Base-by-base conservation (phyloP, 2,888 invertebrate species). In the Pseudococcus longispinus region DNA sequence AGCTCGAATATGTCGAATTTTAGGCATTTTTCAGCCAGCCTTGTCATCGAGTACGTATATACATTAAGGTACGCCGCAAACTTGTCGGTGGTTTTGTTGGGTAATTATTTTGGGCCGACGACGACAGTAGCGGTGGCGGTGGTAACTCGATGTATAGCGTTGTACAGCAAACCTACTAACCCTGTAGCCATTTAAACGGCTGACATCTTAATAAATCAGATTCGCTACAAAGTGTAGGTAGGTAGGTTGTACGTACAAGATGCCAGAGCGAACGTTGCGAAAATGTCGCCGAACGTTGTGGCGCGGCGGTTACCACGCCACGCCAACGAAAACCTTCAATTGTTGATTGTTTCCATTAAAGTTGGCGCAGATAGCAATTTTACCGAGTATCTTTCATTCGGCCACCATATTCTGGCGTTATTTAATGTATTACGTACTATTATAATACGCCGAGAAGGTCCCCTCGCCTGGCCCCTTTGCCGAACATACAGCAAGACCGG, bases 331-430 rank as follows among this genome's bases (percentile, higher is more conserved):
- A 70, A 23, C 77, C 51, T 74, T 44, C 26, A 23, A 44, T 80
- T 77, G 82, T 65, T 83, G 44, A 83, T 44, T 83, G 83, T 83
- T 87, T 44, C 84, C 51, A 83, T 44, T 88, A 87, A 42, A 87
- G 83, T 87, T 88, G 88, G 88, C 87, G 51, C 83, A 77, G 77
- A 87, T 87, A 9, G 87, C 87, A 87, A 88, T 87, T 88, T 83
- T 51, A 83, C 74, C 83, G 86, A 83, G 88, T 84, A 88, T 86
- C 83, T 87, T 84, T 87, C 80, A 83, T 51, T 84, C 83, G 77
- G 77, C 86, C 26, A 55, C 83, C 51, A 32, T 74, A 70, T 46
- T 83, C 83, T 65, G n/a, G 65, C 65, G 65, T 65, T 65, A 65
- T 65, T 65, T 26, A 65, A 65, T 65, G 26, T 65, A 65, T 65